phyloP scores from a whole-genome alignment of 2,113 vertebrate genomes.

The Conger conger region DNA sequence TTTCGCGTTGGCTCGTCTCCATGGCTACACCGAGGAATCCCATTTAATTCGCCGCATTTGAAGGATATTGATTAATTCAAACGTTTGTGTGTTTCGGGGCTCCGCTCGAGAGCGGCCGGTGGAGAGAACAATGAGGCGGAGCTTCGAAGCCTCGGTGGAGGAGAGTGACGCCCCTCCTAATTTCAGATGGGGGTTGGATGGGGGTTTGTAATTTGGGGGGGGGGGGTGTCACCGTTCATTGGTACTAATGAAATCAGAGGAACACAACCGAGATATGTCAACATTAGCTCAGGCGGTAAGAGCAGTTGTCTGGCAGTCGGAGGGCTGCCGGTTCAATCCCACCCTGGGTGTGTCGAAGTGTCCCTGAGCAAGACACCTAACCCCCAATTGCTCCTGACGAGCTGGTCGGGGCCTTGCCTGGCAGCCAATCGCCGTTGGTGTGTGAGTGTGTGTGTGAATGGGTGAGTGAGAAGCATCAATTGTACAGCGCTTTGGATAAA shows the following conservation, averaged over 20 bases:
- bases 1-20: slow-evolving; percentile 64
- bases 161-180: not conserved
- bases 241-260: not conserved
- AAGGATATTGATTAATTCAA: slow-evolving; percentile 23
- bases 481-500: no score
- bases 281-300: no score
- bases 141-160: not conserved
- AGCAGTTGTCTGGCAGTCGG: no score
- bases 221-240: not conserved
- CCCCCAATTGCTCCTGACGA: no score
- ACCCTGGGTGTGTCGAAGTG: no score
- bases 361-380: no score
- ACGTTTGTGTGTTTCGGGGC: not conserved
- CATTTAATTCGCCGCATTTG: slow-evolving; percentile 49
- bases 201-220: not conserved
- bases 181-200: not conserved
- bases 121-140: not conserved
- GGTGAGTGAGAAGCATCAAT: no score
- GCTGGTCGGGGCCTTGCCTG: no score
- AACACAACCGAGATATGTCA: no score
- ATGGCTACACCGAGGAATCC: slow-evolving; percentile 69
- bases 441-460: no score
- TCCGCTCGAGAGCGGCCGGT: not conserved
- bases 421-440: no score
- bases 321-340: no score